A percentile compares a stretch with the other conserved stretches of the same genome.
phyloP scores from a whole-genome alignment of 2,113 vertebrate genomes.

The human region DNA sequence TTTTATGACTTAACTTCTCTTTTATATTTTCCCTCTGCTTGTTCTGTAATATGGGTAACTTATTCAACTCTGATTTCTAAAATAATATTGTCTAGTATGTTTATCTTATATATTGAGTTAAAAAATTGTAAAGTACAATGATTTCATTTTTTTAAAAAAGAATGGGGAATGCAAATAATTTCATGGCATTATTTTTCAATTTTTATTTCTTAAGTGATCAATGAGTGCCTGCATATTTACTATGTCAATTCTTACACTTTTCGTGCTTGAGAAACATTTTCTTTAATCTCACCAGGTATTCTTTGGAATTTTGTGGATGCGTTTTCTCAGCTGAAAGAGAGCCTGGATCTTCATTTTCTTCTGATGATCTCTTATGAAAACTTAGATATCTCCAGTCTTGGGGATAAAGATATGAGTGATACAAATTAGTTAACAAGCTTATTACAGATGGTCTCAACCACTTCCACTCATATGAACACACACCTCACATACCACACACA shows the following conservation, averaged over 20 bases:
- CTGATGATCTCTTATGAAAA: neutral
- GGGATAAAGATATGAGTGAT: neutral
- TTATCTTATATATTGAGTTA: neutral
- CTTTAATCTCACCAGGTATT: neutral
- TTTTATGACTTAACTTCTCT: neutral
- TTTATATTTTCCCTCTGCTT: constrained; percentile 7
- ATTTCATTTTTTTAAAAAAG: constrained; percentile 61
- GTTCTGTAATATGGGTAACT: neutral
- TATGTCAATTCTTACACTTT: neutral
- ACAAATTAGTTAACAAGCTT: neutral
- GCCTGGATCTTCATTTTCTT: neutral
- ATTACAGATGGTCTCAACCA: neutral
- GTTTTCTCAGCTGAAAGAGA: neutral
- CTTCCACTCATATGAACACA: neutral
- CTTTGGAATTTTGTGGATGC: neutral
- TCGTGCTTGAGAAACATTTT: neutral
- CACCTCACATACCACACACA: neutral
- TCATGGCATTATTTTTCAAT: too few species aligned
- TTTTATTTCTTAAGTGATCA: neutral
- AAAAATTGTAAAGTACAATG: neutral
- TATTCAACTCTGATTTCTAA: neutral
- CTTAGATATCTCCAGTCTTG: neutral
- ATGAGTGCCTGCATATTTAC: neutral
- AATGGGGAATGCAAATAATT: neutral
- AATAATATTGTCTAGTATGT: neutral